Conservation (phyloP, 2,797 vertebrate genomes). For the Rhinichthys osculus region DNA sequence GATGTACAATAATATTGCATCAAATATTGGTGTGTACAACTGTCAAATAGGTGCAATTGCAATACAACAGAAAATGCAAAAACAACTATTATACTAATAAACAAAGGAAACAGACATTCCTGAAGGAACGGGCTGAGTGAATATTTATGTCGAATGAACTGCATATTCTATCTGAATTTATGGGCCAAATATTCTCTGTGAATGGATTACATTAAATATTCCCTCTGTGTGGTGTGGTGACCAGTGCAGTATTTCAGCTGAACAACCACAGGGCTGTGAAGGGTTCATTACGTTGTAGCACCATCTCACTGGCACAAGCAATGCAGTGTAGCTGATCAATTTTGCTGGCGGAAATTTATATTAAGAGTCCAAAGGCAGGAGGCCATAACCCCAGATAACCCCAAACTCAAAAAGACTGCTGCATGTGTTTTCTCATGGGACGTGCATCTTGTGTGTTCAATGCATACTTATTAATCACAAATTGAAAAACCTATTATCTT, state of each 20-base stretch:
- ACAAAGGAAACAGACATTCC: background rate
- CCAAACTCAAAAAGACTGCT: slow-evolving; percentile 3
- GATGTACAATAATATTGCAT: background rate
- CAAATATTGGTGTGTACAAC: background rate
- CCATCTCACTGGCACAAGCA: slow-evolving; percentile 12
- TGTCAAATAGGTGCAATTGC: background rate
- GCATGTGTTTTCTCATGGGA: background rate
- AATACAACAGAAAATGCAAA: background rate
- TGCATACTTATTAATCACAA: background rate
- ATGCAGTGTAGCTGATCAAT: background rate
- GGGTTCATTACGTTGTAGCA: slow-evolving; percentile 9
- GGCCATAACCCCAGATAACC: background rate
- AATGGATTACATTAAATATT: slow-evolving; percentile 16
- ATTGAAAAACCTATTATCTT: background rate
- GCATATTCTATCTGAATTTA: slow-evolving; percentile 35
- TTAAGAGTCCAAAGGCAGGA: background rate
- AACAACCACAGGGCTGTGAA: slow-evolving; percentile 12
- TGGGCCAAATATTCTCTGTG: slow-evolving; percentile 26
- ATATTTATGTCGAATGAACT: background rate
- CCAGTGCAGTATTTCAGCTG: slow-evolving; percentile 43
- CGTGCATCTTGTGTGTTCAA: background rate
- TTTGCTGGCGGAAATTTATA: background rate
- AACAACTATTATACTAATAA: slow-evolving; percentile 10
- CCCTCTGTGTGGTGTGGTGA: slow-evolving; percentile 10
- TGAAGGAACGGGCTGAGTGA: background rate